These are phyloP conservation scores for Stichopus horrens DNA, from an alignment of 53 echinoderm and acorn worm species.

Conservation along the genomic window DNA sequence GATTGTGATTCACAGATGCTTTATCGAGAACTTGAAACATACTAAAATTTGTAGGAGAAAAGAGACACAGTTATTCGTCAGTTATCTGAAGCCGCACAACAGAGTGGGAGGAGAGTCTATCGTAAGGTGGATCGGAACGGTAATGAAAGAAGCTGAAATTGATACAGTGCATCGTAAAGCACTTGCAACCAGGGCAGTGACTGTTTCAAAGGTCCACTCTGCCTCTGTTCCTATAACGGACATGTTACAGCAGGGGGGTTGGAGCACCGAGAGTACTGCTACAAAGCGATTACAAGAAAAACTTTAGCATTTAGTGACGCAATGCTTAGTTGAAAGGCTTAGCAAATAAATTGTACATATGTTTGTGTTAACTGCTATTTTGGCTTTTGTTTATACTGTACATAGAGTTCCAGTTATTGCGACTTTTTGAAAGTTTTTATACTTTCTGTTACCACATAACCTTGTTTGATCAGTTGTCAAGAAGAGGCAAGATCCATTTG, in stretches of 20 bases:
- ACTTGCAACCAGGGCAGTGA: conserved; percentile 38
- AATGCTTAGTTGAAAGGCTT: background rate
- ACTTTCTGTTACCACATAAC: no score
- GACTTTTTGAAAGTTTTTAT: no score
- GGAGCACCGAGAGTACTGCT: conserved; percentile 36
- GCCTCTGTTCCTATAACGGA: conserved; percentile 32
- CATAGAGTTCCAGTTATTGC: no score
- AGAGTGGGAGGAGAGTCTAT: conserved; percentile 6
- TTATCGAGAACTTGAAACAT: conserved; percentile 19
- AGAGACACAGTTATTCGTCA: conserved; percentile 38
- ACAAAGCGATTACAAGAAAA: background rate
- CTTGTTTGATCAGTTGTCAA: no score
- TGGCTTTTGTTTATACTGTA: no score
- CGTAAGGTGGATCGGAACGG: conserved; percentile 41
- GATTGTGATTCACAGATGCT: conserved; percentile 10
- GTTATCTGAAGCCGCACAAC: conserved; percentile 16
- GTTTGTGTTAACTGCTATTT: no score
- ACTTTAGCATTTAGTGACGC: conserved; percentile 4
- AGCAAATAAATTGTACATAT: no score
- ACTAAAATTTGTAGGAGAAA: conserved; percentile 14
- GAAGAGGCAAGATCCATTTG: no score
- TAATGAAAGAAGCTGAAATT: conserved; percentile 36
- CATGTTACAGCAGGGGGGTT: conserved; percentile 40
- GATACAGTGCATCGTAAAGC: conserved; percentile 32
- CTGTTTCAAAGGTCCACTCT: conserved; percentile 28